Base-by-base conservation (phyloP, 1,140 invertebrate species). In the Stegodyphus dumicola region DNA sequence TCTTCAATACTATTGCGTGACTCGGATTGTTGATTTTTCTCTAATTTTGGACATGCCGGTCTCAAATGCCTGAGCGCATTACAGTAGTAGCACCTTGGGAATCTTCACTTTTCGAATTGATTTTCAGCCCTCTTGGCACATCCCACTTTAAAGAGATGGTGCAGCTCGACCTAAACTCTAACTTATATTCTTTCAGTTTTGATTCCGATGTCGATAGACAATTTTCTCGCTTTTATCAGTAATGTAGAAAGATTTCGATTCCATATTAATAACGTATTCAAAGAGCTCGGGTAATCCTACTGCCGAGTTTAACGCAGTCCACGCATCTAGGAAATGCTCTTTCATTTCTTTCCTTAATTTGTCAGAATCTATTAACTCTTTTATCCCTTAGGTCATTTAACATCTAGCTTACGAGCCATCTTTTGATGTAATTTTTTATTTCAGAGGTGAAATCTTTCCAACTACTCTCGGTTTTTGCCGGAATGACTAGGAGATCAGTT, bases 351-450 rank as follows among this genome's bases (percentile, higher is more conserved):
- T n/a, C 53, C 6, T 67, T 67, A 67, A 15, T 15, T 4, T 11
- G 48, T 48, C 69, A 52, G n/a, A 4, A n/a, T 2, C n/a, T 3
- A 65, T 10, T 15, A 6, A 9, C 11, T 18, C 33, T 77, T 77
- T 77, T 10, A 77, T 18, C 51, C 51, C 52, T 0, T 77, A 6
- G 18, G 66, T 65, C 0, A 60, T 65, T 15, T 65, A 65, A 65
- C 49, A 17, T 77, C 66, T 53, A 77, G n/a, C n/a, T 51, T 60
- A n/a, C n/a, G 49, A 7, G 51, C 6, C 75, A 9, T 48, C 33
- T 5, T 49, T 77, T 17, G 6, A 77, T 15, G n/a, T 77, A 77
- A 77, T 53, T 60, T 13, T 7, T 48, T 17, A 77, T 17, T 56
- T 75, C 52, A 10, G 4, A 54, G 6, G 5, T 51, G 48, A 71